Base-by-base conservation (phyloP, 2,888 invertebrate genomes). In the Cryptus armator region DNA sequence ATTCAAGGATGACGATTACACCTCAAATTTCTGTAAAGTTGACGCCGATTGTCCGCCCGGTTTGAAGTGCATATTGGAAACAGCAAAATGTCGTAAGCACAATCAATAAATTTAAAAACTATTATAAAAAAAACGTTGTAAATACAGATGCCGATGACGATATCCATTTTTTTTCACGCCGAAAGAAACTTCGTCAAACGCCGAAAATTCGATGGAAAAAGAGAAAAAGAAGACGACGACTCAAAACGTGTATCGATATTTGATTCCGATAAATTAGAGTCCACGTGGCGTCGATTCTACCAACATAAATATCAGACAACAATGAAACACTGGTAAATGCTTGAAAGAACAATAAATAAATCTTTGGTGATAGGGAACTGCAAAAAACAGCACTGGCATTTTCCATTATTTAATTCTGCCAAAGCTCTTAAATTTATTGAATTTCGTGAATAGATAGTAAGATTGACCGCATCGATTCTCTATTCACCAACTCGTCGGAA, bases 11-110 rank as follows among this genome's bases (percentile, higher is more conserved):
- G 16, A 44, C 10, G 48, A 70, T 10, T 44, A 44, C n/a, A 2
- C 29, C 29, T 32, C 37, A 48, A 24, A 29, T 16, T 19, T 66
- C 7, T 91, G 91, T 75, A 83, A 77, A 64, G 83, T 59, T 12
- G 84, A 90, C 51, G 44, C 46, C 10, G 86, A 91, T 6, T 91
- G 90, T 66, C 46, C 59, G 12, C 67, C 77, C 53, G 88, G 81
- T n/a, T 79, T 81, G 24, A 68, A 77, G 37, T 86, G 86, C 62
- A 79, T 78, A 24, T 9, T 10, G 4, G 56, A 46, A 59, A 72
- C 66, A 29, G 59, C 67, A 10, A 46, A 19, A 56, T 82, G 77
- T 67, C 72, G 76, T 59, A 66, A 77, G 67, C 66, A 37, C 46
- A 24, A 16, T 66, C 16, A 44, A 53, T 72, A 46, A 43, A 14